These are phyloP conservation scores for Chrysolina oricalcia DNA, from an alignment of 2,888 invertebrate genomes.

Conservation along the genomic window DNA sequence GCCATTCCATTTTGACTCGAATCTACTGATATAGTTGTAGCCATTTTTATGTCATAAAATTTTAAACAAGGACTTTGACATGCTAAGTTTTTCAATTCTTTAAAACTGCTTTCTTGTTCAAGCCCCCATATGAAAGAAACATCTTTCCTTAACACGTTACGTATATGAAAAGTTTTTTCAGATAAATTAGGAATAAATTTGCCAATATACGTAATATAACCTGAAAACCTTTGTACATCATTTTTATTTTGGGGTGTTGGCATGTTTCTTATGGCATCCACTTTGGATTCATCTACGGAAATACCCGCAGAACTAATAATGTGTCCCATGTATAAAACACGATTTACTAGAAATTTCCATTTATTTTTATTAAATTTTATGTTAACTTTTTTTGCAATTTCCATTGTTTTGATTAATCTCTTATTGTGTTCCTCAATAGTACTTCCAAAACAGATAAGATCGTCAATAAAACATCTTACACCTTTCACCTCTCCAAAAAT, in stretches of 20 bases:
- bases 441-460: slow-evolving; percentile 57
- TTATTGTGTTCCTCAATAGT: slow-evolving; percentile 54
- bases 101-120: slow-evolving; percentile 36
- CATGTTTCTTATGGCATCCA: slow-evolving; percentile 41
- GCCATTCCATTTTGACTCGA: slow-evolving; percentile 56
- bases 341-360: not conserved
- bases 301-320: slow-evolving; percentile 46
- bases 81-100: slow-evolving; percentile 39
- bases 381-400: not conserved
- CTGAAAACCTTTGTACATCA: slow-evolving; percentile 36
- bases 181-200: slow-evolving; percentile 59
- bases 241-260: not conserved
- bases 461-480: slow-evolving; percentile 58
- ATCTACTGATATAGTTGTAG: slow-evolving; percentile 53
- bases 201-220: slow-evolving; percentile 58
- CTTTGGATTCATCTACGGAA: slow-evolving; percentile 48
- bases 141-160: slow-evolving; percentile 53
- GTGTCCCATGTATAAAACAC: slow-evolving; percentile 50
- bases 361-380: slow-evolving; percentile 21
- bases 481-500: slow-evolving; percentile 50
- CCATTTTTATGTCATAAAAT: not conserved
- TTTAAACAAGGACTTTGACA: not conserved
- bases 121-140: slow-evolving; percentile 24
- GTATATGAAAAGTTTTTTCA: slow-evolving; percentile 47
- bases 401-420: slow-evolving; percentile 33